Conservation (phyloP, 2,888 invertebrate genomes). For the Tipula lateralis region DNA sequence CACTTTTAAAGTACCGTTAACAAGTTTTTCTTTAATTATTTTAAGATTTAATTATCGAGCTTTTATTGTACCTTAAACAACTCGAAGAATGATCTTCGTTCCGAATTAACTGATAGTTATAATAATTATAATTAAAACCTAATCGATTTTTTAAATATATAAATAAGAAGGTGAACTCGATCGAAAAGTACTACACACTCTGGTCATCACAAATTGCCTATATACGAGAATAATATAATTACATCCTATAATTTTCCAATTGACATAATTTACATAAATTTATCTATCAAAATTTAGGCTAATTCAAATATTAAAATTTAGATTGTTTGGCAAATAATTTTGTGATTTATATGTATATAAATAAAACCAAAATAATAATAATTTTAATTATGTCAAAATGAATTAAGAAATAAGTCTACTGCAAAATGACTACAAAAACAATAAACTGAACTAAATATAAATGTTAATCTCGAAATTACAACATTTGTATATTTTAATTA, state of each 20-base stretch:
- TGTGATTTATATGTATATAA: background rate
- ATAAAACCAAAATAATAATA: background rate
- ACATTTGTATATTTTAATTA: background rate
- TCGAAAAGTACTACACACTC: background rate
- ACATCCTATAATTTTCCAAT: background rate
- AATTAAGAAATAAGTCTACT: background rate
- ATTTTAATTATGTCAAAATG: background rate
- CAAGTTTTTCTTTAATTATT: no score
- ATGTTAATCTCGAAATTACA: background rate
- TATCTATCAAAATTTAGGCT: background rate
- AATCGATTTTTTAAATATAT: background rate
- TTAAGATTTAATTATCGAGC: no score
- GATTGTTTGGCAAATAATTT: background rate
- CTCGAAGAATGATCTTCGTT: no score
- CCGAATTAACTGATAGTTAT: no score
- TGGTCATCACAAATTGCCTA: background rate
- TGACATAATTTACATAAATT: background rate
- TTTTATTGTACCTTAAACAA: no score
- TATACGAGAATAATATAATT: no score
- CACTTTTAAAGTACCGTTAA: no score
- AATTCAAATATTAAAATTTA: background rate
- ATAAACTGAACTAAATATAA: background rate
- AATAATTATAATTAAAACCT: no score
- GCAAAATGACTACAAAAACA: background rate
- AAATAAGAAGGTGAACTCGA: background rate